A percentile compares a stretch with the other conserved stretches of the same genome.
Conservation (phyloP, 2,113 vertebrate species). For the Centropus bengalensis region DNA sequence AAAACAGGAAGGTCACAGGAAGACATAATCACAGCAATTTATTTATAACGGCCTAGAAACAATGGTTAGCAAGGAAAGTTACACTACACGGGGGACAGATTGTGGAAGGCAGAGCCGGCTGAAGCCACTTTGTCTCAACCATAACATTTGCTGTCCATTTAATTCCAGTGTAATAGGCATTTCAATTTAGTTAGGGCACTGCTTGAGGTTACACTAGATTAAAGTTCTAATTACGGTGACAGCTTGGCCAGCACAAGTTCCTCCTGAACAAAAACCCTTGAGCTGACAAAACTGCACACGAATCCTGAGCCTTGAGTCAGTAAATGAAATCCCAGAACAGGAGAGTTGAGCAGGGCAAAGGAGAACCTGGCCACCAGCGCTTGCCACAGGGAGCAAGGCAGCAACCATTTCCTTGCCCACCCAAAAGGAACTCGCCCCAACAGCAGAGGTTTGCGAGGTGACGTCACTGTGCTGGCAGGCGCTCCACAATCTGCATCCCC, state of each 20-base stretch:
- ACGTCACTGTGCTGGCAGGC: not conserved
- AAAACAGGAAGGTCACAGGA: constrained; percentile 50
- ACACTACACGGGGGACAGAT: not conserved
- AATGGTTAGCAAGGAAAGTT: constrained; percentile 43
- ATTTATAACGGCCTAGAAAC: constrained; percentile 51
- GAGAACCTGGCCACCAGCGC: not conserved
- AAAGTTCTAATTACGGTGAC: not conserved
- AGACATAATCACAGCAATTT: constrained; percentile 8
- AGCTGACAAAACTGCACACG: not conserved
- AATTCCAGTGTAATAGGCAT: not conserved
- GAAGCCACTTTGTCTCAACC: not conserved
- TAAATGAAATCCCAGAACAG: not conserved
- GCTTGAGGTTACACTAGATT: not conserved
- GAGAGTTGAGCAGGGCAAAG: not conserved
- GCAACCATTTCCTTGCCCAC: not conserved
- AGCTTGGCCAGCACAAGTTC: not conserved
- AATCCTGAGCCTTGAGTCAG: not conserved
- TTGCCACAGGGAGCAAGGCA: not conserved
- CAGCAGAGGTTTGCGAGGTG: not conserved
- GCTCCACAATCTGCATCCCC: constrained; percentile 1
- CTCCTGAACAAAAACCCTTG: not conserved
- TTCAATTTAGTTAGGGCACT: not conserved
- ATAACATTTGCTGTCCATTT: not conserved
- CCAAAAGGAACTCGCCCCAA: not conserved
- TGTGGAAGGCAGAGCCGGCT: constrained; percentile 50